A percentile compares a stretch with the other conserved stretches of the same genome.
Conservation (phyloP, 1,140 invertebrate species). For the Drosophila pachea region DNA sequence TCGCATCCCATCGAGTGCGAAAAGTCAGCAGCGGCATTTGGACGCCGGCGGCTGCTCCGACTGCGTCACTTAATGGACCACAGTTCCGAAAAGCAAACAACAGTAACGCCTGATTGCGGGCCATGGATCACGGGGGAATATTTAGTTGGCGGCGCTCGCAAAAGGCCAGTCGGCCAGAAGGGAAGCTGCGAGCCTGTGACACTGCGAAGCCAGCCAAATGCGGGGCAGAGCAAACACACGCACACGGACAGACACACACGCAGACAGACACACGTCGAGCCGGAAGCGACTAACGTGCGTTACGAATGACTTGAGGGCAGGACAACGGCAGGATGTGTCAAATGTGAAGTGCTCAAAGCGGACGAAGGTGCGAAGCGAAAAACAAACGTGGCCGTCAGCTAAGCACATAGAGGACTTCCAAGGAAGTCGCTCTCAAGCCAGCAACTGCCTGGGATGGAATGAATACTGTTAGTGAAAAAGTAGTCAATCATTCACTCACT, state of each 20-base stretch:
- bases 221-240: conserved; percentile 55
- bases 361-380: conserved; percentile 47
- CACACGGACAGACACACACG: conserved; percentile 23
- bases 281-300: conserved; percentile 65
- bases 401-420: conserved; percentile 2
- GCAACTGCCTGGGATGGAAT: neutral
- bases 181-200: conserved; percentile 1
- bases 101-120: conserved; percentile 71
- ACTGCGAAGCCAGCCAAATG: conserved; percentile 45
- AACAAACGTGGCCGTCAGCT: conserved; percentile 49
- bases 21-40: conserved; percentile 53
- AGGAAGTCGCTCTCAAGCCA: conserved; percentile 1
- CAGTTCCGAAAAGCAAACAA: conserved; percentile 75
- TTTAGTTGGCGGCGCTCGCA: conserved; percentile 31
- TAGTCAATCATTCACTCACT: no score
- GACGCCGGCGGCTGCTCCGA: conserved; percentile 31
- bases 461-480: no score
- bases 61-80: conserved; percentile 68
- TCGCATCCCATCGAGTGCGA: conserved; percentile 53
- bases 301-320: conserved; percentile 47
- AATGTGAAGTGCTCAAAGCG: conserved; percentile 25
- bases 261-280: conserved; percentile 12
- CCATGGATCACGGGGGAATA: conserved; percentile 48
- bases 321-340: conserved; percentile 47
- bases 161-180: conserved; percentile 15